Conservation (phyloP, 2,113 vertebrate genomes). For the Charadrius vociferus region DNA sequence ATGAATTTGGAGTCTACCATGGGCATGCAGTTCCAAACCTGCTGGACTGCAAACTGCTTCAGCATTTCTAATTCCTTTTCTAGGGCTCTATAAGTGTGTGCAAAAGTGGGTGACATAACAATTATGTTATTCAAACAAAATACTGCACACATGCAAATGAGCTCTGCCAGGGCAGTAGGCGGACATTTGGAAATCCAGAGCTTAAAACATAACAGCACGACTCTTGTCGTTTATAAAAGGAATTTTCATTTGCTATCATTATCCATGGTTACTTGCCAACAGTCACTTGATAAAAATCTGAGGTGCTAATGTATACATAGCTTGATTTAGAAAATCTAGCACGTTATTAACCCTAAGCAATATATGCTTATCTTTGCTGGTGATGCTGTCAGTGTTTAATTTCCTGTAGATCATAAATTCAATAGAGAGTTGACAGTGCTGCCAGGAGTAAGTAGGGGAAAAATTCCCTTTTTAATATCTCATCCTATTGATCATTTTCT, state of each 20-base stretch:
- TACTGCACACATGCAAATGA: background rate
- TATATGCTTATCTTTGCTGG: slow-evolving; percentile 40
- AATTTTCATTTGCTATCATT: slow-evolving; percentile 6
- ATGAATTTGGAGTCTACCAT: background rate
- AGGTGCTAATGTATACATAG: slow-evolving; percentile 42
- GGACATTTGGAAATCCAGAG: background rate
- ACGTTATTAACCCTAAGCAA: slow-evolving; percentile 62
- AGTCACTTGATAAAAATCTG: slow-evolving; percentile 56
- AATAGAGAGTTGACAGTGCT: slow-evolving; percentile 39
- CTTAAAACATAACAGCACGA: background rate
- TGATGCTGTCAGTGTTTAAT: slow-evolving; percentile 66
- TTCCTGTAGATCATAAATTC: slow-evolving; percentile 67
- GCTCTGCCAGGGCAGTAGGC: background rate
- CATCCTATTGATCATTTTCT: slow-evolving; percentile 34
- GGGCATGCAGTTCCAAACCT: background rate
- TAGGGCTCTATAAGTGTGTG: background rate
- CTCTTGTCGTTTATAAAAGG: slow-evolving; percentile 14
- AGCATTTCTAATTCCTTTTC: background rate
- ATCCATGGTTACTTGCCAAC: slow-evolving; percentile 28
- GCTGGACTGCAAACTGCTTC: background rate
- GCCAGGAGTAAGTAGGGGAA: background rate
- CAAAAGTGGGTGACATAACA: background rate
- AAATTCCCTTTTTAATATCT: slow-evolving; percentile 30
- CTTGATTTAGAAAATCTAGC: slow-evolving; percentile 48
- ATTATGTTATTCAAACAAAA: background rate